A percentile compares a stretch with the other conserved stretches of the same genome.
These are phyloP conservation scores for Pandion haliaetus DNA, from an alignment of 2,113 vertebrate genomes.

Conservation along the genomic window DNA sequence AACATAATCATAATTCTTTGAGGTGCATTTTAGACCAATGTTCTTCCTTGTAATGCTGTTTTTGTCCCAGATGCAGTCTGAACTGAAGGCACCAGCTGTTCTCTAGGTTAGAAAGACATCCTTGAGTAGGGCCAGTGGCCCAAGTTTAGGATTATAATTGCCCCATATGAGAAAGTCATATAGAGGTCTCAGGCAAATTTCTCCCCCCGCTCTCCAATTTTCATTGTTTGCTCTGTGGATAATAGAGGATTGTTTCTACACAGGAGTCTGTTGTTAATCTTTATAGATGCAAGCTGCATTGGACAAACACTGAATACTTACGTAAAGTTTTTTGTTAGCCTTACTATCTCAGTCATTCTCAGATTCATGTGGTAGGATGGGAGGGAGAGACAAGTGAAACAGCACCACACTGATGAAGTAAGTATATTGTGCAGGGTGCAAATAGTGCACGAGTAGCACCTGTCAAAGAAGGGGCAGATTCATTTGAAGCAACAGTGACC, in stretches of 20 bases:
- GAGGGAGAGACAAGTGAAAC: neutral
- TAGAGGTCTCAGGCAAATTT: neutral
- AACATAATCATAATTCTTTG: neutral
- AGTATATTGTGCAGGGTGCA: neutral
- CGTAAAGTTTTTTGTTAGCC: neutral
- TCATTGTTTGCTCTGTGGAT: neutral
- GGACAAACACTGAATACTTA: neutral
- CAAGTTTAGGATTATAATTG: neutral
- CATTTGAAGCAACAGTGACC: neutral
- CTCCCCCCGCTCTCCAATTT: rapidly evolving
- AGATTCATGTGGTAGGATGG: neutral
- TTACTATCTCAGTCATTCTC: neutral
- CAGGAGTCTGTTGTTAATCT: neutral
- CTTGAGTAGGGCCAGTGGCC: neutral
- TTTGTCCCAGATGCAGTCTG: neutral
- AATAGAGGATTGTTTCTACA: neutral
- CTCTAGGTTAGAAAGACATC: neutral
- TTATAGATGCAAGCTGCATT: neutral
- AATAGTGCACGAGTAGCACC: neutral
- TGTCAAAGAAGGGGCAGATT: neutral
- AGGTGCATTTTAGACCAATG: neutral
- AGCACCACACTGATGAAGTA: neutral
- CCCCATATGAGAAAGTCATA: neutral
- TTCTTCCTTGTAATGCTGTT: neutral
- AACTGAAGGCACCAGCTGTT: neutral